Base-by-base conservation (phyloP, 2,888 invertebrate genomes). In the Drosophila ezoana region DNA sequence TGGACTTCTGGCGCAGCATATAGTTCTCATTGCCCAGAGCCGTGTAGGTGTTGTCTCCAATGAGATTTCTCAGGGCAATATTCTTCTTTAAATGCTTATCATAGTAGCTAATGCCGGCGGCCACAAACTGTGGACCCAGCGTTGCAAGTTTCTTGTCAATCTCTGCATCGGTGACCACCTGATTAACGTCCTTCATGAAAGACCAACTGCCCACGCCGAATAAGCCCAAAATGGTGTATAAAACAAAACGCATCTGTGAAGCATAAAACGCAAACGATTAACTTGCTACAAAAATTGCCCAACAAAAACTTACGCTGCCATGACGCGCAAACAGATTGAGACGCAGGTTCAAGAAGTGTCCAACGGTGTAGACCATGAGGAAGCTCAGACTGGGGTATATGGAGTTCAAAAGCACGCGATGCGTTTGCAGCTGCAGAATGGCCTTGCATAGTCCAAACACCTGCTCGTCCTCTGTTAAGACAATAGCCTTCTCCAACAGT, bases 391-490 rank as follows among this genome's bases (percentile, higher is more conserved):
- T 91, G 54, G 94, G 93, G 79, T 93, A 93, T 1, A 93, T 56
- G 0, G 94, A 93, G 72, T 95, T 94, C 47, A 94, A 88, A 1
- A 94, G 90, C 2, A 95, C 91, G 88, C 95, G 94, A 64, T 94
- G 91, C 40, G 94, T 94, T 70, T 94, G 93, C 3, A 94, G 90
- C 92, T 94, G 94, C 62, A 95, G 90, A 54, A 97, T 94, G 91
- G 97, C 95, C 78, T 95, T 93, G 62, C 96, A 96, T 28, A 97
- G 94, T 1, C 95, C 97, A 93, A 96, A 97, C 67, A 96, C 93
- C 90, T 97, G 95, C 10, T 96, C 97, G 70, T 95, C 94, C 71
- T 96, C 95, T 13, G 96, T 95, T n/a, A 97, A 90, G 3, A 96
- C 91, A 32, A 97, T 89, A 0, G 96, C 94, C 13, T 95, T 92